Percentiles rank a stretch among this genome's conserved stretches.
phyloP scores from a whole-genome alignment of 2,113 vertebrate genomes.

The Accipiter cooperii region DNA sequence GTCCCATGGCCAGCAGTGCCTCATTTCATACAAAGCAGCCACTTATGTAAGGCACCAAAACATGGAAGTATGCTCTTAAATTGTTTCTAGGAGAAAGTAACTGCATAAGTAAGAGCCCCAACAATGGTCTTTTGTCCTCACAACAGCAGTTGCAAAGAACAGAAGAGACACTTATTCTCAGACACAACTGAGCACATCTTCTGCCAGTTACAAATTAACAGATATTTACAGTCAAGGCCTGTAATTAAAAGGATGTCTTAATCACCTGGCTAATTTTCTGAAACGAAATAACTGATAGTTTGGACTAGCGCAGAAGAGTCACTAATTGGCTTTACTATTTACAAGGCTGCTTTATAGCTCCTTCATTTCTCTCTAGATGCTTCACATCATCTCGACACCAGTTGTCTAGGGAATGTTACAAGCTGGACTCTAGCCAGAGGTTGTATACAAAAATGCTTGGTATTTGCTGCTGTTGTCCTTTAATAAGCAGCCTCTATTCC shows the following conservation, averaged over 20 bases:
- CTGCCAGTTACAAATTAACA: conserved; percentile 23
- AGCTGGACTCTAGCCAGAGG: conserved; percentile 29
- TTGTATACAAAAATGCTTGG: conserved; percentile 37
- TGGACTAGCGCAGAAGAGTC: not conserved
- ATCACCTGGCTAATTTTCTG: not conserved
- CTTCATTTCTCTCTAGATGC: not conserved
- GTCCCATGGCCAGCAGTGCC: not conserved
- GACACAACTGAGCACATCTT: not conserved
- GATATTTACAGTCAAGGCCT: not conserved
- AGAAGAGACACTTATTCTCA: conserved; percentile 22
- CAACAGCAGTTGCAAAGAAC: not conserved
- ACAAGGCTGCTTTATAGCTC: not conserved
- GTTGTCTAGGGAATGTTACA: not conserved
- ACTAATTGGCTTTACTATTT: not conserved
- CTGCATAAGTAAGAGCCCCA: not conserved
- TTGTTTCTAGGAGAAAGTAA: not conserved
- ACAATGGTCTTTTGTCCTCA: not conserved
- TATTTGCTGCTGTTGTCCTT: conserved; percentile 44
- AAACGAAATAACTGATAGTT: not conserved
- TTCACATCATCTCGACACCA: not conserved
- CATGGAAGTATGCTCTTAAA: not conserved
- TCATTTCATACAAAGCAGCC: not conserved
- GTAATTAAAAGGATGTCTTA: not conserved
- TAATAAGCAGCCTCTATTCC: conserved; percentile 23
- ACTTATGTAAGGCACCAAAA: not conserved